Evolutionary conservation across 2,113 vertebrate genomes (phyloP).

Genomic region (Motacilla alba): DNA sequence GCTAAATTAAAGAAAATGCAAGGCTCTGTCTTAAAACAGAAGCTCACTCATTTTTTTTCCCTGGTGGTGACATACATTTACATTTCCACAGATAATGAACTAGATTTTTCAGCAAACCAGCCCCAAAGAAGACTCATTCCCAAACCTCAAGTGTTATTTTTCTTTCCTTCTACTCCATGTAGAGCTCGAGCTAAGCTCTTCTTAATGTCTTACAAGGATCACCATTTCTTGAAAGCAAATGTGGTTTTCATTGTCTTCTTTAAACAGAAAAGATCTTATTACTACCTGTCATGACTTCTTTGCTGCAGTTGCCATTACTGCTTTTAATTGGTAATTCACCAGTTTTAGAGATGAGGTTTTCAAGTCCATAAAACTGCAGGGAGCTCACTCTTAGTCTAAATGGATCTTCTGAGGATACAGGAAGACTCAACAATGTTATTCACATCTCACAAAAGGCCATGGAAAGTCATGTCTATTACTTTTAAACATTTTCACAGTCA

Average conservation of each 20-base stretch:
- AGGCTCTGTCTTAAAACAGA: background rate
- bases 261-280: background rate
- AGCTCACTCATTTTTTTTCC: background rate
- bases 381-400: background rate
- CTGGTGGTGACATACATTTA: background rate
- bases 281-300: background rate
- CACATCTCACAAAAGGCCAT: background rate
- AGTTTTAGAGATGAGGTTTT: slow-evolving; percentile 2
- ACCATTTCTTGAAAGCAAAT: background rate
- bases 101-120: background rate
- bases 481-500: background rate
- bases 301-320: background rate
- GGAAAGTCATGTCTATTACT: background rate
- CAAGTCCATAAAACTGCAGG: background rate
- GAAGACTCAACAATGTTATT: background rate
- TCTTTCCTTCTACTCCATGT: background rate
- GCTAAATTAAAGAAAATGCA: background rate
- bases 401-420: background rate
- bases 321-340: slow-evolving; percentile 18
- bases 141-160: background rate
- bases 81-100: slow-evolving; percentile 8
- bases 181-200: slow-evolving; percentile 5
- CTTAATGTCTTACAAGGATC: background rate
- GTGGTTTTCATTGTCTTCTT: slow-evolving; percentile 15
- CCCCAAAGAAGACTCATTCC: background rate